A percentile compares a stretch with the other conserved stretches of the same genome.
Evolutionary conservation across 2,888 invertebrate species (phyloP).

Genomic region (Alsophila aescularia): DNA sequence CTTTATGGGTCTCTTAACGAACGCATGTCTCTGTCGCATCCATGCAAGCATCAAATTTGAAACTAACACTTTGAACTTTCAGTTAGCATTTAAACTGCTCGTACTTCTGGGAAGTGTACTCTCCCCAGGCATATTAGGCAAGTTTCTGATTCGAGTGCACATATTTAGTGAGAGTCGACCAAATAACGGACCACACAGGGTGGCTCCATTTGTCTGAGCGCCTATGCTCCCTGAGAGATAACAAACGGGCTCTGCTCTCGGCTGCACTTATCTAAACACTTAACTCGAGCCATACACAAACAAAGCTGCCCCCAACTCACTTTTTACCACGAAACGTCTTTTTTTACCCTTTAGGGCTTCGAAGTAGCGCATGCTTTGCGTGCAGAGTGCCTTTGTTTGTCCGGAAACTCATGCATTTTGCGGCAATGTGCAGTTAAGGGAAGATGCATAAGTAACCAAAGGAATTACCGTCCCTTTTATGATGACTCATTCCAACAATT

Average conservation of each 20-base stretch:
- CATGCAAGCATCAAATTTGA: conserved; percentile 17
- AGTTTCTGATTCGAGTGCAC: conserved; percentile 60
- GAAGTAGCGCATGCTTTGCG: conserved; percentile 71
- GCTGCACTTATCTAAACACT: conserved; percentile 84
- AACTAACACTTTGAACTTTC: conserved; percentile 24
- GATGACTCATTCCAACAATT: conserved; percentile 39
- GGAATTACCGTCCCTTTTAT: conserved; percentile 65
- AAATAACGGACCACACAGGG: conserved; percentile 81
- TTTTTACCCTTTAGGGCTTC: conserved; percentile 77
- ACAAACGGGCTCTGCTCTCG: conserved; percentile 78
- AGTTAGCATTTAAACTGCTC: conserved; percentile 36
- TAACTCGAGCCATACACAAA: conserved; percentile 79
- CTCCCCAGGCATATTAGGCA: conserved; percentile 45
- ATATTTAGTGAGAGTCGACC: conserved; percentile 71
- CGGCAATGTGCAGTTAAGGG: conserved; percentile 69
- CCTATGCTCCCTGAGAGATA: conserved; percentile 74
- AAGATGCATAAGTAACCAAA: conserved; percentile 59
- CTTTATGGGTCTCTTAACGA: conserved; percentile 22
- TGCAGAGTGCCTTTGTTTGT: conserved; percentile 75
- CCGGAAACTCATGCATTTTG: conserved; percentile 77
- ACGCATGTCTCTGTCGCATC: conserved; percentile 26
- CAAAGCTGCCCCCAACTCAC: conserved; percentile 78
- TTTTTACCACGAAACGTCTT: conserved; percentile 79
- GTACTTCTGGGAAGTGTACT: conserved; percentile 40
- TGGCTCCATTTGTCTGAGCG: conserved; percentile 78